Percentiles rank a stretch among this genome's conserved stretches.
phyloP scores from a whole-genome alignment of 2,888 invertebrate genomes.

The Penaeus monodon region DNA sequence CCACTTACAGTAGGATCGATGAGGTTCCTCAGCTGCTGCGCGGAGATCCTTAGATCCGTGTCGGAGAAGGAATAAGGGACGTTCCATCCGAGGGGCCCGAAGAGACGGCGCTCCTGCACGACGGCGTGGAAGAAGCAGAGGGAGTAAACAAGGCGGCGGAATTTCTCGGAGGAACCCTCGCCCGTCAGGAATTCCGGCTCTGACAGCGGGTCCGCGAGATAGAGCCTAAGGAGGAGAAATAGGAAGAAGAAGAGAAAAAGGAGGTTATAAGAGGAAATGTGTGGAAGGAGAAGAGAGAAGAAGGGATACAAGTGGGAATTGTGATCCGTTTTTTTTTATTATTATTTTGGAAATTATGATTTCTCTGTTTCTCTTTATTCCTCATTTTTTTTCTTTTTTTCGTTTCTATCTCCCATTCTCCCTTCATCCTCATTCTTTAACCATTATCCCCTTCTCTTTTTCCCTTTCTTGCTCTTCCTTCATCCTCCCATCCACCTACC shows the following conservation, averaged over 20 bases:
- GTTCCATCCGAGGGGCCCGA: slow-evolving; percentile 73
- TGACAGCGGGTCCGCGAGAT: slow-evolving; percentile 86
- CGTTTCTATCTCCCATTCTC: slow-evolving; percentile 44
- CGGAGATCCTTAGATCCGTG: slow-evolving; percentile 72
- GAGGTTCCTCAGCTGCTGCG: slow-evolving; percentile 71
- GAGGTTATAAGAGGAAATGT: background rate
- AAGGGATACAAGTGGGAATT: background rate
- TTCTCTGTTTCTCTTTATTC: background rate
- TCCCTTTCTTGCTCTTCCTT: background rate
- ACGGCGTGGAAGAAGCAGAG: slow-evolving; percentile 73
- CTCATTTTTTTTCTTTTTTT: background rate
- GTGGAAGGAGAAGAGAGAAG: background rate
- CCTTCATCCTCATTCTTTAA: slow-evolving; percentile 45
- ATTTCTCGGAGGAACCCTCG: slow-evolving; percentile 69
- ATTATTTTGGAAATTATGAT: background rate
- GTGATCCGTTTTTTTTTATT: background rate
- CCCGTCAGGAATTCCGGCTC: slow-evolving; percentile 85
- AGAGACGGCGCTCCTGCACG: slow-evolving; percentile 71
- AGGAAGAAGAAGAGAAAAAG: background rate
- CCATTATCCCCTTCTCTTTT: background rate
- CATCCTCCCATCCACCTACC: background rate
- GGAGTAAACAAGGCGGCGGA: slow-evolving; percentile 71
- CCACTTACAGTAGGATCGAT: too few relatives aligned
- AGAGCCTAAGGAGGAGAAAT: slow-evolving; percentile 73
- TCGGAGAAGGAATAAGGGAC: slow-evolving; percentile 73